Conservation (phyloP, 2,888 invertebrate species). For the Metalampra italica region DNA sequence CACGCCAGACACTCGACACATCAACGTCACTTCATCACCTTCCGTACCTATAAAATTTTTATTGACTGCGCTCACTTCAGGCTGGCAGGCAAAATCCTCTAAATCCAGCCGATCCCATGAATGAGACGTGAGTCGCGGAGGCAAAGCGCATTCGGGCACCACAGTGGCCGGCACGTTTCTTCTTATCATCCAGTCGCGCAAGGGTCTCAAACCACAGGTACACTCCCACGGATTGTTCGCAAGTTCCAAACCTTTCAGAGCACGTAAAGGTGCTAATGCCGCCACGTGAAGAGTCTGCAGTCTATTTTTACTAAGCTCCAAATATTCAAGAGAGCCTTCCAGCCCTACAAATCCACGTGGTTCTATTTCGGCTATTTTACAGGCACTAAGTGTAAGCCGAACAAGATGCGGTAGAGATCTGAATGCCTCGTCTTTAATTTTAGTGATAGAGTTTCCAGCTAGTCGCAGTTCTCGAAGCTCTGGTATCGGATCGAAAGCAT, state of each 20-base stretch:
- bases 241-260: slow-evolving; percentile 85
- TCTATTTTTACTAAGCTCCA: slow-evolving; percentile 87
- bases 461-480: slow-evolving; percentile 87
- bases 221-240: slow-evolving; percentile 92
- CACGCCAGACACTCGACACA: slow-evolving; percentile 83
- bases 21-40: slow-evolving; percentile 85
- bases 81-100: slow-evolving; percentile 89
- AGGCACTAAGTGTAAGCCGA: slow-evolving; percentile 85
- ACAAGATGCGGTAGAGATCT: slow-evolving; percentile 82
- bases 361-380: slow-evolving; percentile 83
- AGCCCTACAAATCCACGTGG: slow-evolving; percentile 85
- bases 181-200: slow-evolving; percentile 88
- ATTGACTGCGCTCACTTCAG: slow-evolving; percentile 81
- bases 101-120: slow-evolving; percentile 87
- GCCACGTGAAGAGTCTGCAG: slow-evolving; percentile 82
- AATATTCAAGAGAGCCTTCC: slow-evolving; percentile 84
- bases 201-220: slow-evolving; percentile 84
- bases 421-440: slow-evolving; percentile 84
- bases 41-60: slow-evolving; percentile 82
- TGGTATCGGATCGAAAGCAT: slow-evolving; percentile 84
- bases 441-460: slow-evolving; percentile 85
- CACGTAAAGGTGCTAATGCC: slow-evolving; percentile 82
- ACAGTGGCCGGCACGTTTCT: slow-evolving; percentile 86
- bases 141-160: slow-evolving; percentile 83
- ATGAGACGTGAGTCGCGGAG: slow-evolving; percentile 80